Percentiles rank a stretch among this genome's conserved stretches.
These are phyloP conservation scores for Gymnocephalus cernua DNA, from an alignment of 2,113 vertebrate species.

Conservation along the genomic window DNA sequence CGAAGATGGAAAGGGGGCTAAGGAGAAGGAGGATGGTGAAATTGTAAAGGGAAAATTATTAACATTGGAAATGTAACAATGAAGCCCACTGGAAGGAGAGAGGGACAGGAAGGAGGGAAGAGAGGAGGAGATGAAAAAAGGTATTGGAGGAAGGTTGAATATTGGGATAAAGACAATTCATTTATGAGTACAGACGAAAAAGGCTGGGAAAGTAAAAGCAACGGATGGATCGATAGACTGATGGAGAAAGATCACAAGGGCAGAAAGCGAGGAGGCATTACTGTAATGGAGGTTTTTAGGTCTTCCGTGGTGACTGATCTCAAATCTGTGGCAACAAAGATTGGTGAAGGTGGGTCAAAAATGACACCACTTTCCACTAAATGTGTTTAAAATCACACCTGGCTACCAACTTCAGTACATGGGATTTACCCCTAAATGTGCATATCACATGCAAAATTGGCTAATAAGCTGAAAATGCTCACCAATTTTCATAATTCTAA, in stretches of 20 bases:
- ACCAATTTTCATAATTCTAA: background rate
- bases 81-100: conserved; percentile 7
- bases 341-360: conserved; percentile 4
- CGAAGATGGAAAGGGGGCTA: conserved; percentile 10
- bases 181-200: conserved; percentile 34
- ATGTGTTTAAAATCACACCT: background rate
- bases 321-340: conserved; percentile 19
- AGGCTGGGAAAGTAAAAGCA: background rate
- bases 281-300: conserved; percentile 14
- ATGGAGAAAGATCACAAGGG: conserved; percentile 57
- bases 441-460: background rate
- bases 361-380: background rate
- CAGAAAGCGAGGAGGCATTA: conserved; percentile 3
- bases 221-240: conserved; percentile 45
- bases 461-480: background rate
- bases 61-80: conserved; percentile 57
- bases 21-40: conserved; percentile 14
- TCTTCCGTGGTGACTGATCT: conserved; percentile 19
- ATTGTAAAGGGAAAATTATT: conserved; percentile 57
- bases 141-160: background rate
- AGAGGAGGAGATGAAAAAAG: background rate
- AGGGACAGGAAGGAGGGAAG: background rate
- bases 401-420: too few species aligned
- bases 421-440: background rate
- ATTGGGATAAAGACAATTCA: conserved; percentile 24